These are phyloP conservation scores for Microcaecilia unicolor DNA, from an alignment of 2,797 vertebrate species.

Conservation along the genomic window DNA sequence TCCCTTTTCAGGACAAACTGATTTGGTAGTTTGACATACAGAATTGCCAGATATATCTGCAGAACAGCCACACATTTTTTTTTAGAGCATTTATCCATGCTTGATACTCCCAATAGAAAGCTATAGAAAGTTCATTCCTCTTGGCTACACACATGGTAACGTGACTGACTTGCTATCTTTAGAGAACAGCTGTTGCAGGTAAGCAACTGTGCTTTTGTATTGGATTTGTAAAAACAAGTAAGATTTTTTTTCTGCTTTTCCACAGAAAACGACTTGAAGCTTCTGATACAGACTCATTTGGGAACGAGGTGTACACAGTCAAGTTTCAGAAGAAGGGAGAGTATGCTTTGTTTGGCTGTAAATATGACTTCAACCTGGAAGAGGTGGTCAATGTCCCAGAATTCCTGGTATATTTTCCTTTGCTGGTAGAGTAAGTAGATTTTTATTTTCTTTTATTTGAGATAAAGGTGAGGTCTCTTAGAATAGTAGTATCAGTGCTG, in stretches of 20 bases:
- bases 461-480: too few species aligned
- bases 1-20: too few species aligned
- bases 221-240: neutral
- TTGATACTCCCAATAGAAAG: too few species aligned
- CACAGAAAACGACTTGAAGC: slow-evolving; percentile 71
- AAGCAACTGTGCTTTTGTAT: neutral
- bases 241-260: neutral
- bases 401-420: slow-evolving; percentile 93
- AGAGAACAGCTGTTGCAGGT: too few species aligned
- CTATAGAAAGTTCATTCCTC: too few species aligned
- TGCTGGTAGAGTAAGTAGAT: slow-evolving; percentile 78
- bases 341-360: slow-evolving; percentile 87
- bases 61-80: too few species aligned
- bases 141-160: too few species aligned
- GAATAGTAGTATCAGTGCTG: too few species aligned
- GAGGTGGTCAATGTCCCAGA: slow-evolving; percentile 90
- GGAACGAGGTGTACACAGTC: slow-evolving; percentile 84
- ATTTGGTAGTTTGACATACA: too few species aligned
- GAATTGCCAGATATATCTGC: too few species aligned
- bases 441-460: slow-evolving; percentile 6
- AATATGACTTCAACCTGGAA: slow-evolving; percentile 92
- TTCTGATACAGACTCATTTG: slow-evolving; percentile 77
- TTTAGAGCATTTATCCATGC: too few species aligned
- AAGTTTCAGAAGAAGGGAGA: slow-evolving; percentile 79
- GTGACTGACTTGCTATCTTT: too few species aligned